Evolutionary conservation across 2,797 vertebrate species (phyloP).

Genomic region (Gymnodraco acuticeps): DNA sequence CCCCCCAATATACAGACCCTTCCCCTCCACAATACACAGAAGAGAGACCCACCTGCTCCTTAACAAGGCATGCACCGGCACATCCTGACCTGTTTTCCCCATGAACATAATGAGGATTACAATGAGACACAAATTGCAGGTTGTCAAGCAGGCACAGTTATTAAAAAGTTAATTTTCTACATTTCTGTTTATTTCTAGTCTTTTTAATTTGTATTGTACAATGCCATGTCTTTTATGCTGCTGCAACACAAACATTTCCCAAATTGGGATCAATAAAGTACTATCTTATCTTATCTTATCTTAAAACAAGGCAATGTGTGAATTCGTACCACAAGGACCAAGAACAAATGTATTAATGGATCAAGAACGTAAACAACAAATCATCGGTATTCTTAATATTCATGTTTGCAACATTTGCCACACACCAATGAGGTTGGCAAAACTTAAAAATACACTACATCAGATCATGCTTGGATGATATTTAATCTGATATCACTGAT

Average conservation of each 20-base stretch:
- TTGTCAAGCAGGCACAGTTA: constrained; percentile 19
- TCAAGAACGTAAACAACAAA: not conserved
- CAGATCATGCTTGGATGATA: not conserved
- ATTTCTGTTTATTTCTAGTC: too few species aligned
- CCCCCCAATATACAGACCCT: constrained; percentile 48
- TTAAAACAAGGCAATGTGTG: not conserved
- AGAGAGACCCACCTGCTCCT: constrained; percentile 75
- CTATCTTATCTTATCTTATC: too few species aligned
- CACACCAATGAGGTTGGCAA: not conserved
- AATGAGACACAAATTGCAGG: constrained; percentile 5
- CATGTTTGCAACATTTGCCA: not conserved
- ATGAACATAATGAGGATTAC: constrained; percentile 23
- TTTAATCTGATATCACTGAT: not conserved
- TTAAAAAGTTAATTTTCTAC: not conserved
- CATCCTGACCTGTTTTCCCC: constrained; percentile 38
- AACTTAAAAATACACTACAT: not conserved
- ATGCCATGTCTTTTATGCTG: too few species aligned
- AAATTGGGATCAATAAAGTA: too few species aligned
- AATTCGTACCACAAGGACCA: not conserved
- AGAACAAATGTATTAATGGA: not conserved
- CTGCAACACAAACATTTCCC: too few species aligned
- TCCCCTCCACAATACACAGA: constrained; percentile 62
- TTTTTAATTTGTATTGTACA: too few species aligned
- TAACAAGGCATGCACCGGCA: constrained; percentile 43
- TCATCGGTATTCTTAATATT: not conserved